These are phyloP conservation scores for Acrobasis repandana DNA, from an alignment of 2,888 invertebrate genomes.

Conservation along the genomic window DNA sequence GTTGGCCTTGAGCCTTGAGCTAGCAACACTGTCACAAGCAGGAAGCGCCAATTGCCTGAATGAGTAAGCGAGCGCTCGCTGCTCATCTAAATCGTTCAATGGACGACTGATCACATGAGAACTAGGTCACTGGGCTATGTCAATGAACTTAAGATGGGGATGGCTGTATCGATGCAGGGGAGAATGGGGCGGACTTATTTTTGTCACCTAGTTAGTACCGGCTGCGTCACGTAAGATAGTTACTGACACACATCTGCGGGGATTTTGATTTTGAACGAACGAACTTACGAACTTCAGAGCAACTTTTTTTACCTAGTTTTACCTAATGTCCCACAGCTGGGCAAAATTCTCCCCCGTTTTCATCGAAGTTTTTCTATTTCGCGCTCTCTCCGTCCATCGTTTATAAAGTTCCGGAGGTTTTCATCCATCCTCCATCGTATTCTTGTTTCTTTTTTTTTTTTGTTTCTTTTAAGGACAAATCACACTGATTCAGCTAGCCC, in stretches of 20 bases:
- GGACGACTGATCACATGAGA: slow-evolving; percentile 68
- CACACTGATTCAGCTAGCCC: too few relatives aligned
- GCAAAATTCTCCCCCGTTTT: too few relatives aligned
- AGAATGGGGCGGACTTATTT: slow-evolving; percentile 13
- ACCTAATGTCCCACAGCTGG: too few relatives aligned
- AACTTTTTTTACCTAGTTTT: too few relatives aligned
- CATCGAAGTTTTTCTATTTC: too few relatives aligned
- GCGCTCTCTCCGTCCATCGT: too few relatives aligned
- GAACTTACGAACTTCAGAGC: too few relatives aligned
- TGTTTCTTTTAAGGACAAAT: too few relatives aligned
- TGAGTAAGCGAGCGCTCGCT: slow-evolving; percentile 50
- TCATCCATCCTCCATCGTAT: too few relatives aligned
- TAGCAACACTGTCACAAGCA: slow-evolving; percentile 59
- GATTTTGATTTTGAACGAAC: background rate
- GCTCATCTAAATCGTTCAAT: slow-evolving; percentile 60
- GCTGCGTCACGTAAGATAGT: background rate
- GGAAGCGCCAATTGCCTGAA: slow-evolving; percentile 72
- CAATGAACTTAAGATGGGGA: slow-evolving; percentile 49
- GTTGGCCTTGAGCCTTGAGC: slow-evolving; percentile 67
- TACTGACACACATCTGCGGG: background rate
- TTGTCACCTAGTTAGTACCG: background rate
- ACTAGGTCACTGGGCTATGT: slow-evolving; percentile 67
- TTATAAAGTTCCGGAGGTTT: too few relatives aligned
- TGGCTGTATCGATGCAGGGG: slow-evolving; percentile 25
- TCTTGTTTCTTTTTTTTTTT: too few relatives aligned